Base-by-base conservation (phyloP, 2,113 vertebrate genomes). In the Gallinago jamesoni region DNA sequence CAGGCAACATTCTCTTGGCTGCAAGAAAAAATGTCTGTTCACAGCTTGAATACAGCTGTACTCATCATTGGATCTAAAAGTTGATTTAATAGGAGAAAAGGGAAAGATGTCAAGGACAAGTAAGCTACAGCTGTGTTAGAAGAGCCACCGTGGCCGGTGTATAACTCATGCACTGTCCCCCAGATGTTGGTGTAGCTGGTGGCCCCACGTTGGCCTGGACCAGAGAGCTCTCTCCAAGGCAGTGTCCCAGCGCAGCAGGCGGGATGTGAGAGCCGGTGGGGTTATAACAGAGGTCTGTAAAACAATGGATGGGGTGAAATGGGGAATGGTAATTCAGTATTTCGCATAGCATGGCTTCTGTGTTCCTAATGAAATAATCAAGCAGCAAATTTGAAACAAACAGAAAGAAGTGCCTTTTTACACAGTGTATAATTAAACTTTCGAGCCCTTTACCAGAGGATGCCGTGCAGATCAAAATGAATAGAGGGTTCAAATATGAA, bases 21-120 rank as follows among this genome's bases (percentile, higher is more conserved):
- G 9, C 60, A 56, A 73, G 53, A 18, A 70, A 19, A 85, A 47
- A 2, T 0, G 1, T 11, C 1, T 1, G 1, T 37, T 82, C 17
- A 23, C 17, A 63, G 27, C 22, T 66, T 75, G 41, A 33, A 33
- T 81, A 18, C 14, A 55, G 19, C 27, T 66, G 2, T 19, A 21
- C 20, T 60, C 43, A 52, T 41, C 31, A 27, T 25, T 78, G 39
- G 21, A 15, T 47, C 11, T 76, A 53, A 72, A 89, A 68, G 30
- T 27, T 1, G 1, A 14, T 68, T 35, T 56, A 37, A 21, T 7
- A 47, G 59, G 57, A 90, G 57, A n/a, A 53, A 56, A 76, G 28
- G 31, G 53, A 62, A 76, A 43, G 12, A 11, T 23, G 37, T 39
- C 19, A 77, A 57, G 59, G 59, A 57, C 13, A 52, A 83, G 19